phyloP scores from a whole-genome alignment of 2,797 vertebrate genomes.

The Lophotriccus pileatus region DNA sequence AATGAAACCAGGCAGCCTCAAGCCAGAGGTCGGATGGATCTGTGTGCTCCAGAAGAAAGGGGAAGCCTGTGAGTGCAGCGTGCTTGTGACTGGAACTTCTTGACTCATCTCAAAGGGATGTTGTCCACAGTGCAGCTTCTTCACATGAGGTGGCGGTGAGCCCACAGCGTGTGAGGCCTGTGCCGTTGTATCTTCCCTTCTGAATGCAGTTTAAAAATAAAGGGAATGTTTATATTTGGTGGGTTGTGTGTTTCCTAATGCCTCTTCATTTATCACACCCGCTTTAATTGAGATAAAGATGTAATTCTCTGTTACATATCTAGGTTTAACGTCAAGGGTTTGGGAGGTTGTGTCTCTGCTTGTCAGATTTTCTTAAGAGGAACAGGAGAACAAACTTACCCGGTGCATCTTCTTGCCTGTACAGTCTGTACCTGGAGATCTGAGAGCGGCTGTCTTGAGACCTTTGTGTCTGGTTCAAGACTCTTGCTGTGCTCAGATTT shows the following conservation, averaged over 20 bases:
- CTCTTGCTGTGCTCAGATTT: constrained; percentile 4
- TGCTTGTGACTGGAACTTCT: neutral
- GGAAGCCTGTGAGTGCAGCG: neutral
- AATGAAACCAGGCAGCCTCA: neutral
- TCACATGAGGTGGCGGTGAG: neutral
- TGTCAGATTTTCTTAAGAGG: neutral
- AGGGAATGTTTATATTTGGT: neutral
- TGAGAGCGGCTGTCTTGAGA: neutral
- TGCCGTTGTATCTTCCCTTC: neutral
- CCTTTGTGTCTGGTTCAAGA: neutral
- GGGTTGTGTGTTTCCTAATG: neutral
- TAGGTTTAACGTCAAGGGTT: neutral
- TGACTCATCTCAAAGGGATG: neutral
- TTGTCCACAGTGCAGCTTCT: neutral
- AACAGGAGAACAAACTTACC: neutral
- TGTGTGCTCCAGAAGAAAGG: neutral
- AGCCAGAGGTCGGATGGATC: rapidly evolving
- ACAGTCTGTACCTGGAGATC: constrained; percentile 12
- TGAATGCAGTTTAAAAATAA: neutral
- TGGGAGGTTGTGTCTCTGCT: neutral
- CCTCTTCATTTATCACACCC: neutral
- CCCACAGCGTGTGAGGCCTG: neutral
- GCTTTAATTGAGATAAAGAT: neutral
- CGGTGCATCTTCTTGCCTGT: neutral
- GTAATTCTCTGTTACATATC: neutral